These are phyloP conservation scores for Lepisosteus oculatus DNA, from an alignment of 2,113 vertebrate species.

Conservation along the genomic window DNA sequence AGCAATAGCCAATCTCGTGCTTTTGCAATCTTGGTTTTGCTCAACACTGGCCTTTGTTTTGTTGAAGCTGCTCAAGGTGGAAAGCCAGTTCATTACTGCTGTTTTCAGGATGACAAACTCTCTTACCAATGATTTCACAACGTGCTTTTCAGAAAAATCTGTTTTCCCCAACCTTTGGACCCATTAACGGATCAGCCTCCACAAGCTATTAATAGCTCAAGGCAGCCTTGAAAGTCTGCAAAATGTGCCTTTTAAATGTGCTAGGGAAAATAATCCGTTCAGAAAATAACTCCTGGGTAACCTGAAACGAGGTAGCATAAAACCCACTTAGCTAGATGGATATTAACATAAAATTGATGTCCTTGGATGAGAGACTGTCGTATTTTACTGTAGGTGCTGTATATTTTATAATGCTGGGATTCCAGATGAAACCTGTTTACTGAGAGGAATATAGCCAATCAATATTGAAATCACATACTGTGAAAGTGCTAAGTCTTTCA, in stretches of 20 bases:
- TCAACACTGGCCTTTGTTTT: background rate
- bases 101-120: constrained; percentile 2
- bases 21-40: no score
- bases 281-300: background rate
- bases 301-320: background rate
- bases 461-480: no score
- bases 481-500: no score
- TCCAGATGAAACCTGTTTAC: no score
- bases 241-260: constrained; percentile 1
- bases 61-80: constrained; percentile 7
- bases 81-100: constrained; percentile 11
- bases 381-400: background rate
- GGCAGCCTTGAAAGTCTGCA: constrained; percentile 17
- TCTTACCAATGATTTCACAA: constrained; percentile 30
- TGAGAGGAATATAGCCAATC: no score
- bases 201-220: constrained; percentile 38
- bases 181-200: constrained; percentile 40
- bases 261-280: constrained; percentile 6
- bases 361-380: background rate
- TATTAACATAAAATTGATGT: background rate
- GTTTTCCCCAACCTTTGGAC: constrained; percentile 44
- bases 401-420: no score
- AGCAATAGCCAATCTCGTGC: no score
- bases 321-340: background rate
- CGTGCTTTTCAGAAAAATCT: constrained; percentile 40